A percentile compares a stretch with the other conserved stretches of the same genome.
Evolutionary conservation across 2,888 invertebrate genomes (phyloP).

Genomic region (Schizotus pectinicornis): DNA sequence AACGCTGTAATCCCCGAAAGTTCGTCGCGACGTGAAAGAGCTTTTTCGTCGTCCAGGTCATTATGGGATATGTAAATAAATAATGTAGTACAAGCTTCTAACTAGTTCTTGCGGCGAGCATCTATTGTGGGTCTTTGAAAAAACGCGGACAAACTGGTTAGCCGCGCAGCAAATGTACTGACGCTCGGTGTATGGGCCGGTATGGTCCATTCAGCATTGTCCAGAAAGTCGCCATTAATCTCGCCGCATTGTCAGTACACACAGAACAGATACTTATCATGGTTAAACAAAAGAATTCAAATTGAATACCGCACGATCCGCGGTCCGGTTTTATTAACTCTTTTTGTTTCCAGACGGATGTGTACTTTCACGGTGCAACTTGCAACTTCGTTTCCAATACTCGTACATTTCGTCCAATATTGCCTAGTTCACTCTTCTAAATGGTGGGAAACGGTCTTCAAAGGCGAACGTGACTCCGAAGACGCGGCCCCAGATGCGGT

Average conservation of each 20-base stretch:
- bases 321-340: constrained; percentile 36
- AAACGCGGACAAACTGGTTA: constrained; percentile 16
- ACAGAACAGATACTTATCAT: constrained; percentile 51
- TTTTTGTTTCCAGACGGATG: constrained; percentile 6
- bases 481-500: too few species aligned
- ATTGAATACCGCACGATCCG: constrained; percentile 47
- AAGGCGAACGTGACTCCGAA: too few species aligned
- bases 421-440: too few species aligned
- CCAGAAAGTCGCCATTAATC: constrained; percentile 48
- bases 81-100: constrained; percentile 1
- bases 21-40: too few species aligned
- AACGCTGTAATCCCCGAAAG: too few species aligned
- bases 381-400: neutral
- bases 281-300: constrained; percentile 52
- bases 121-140: constrained; percentile 11
- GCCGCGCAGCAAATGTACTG: constrained; percentile 29
- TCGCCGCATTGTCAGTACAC: constrained; percentile 45
- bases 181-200: constrained; percentile 33
- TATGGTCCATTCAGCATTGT: constrained; percentile 45
- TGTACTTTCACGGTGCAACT: constrained; percentile 1
- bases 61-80: neutral
- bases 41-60: neutral
- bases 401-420: too few species aligned
- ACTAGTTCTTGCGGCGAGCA: constrained; percentile 5
- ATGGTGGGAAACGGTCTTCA: too few species aligned